Base-by-base conservation (phyloP, 2,888 invertebrate species). In the Cantharis lateralis region DNA sequence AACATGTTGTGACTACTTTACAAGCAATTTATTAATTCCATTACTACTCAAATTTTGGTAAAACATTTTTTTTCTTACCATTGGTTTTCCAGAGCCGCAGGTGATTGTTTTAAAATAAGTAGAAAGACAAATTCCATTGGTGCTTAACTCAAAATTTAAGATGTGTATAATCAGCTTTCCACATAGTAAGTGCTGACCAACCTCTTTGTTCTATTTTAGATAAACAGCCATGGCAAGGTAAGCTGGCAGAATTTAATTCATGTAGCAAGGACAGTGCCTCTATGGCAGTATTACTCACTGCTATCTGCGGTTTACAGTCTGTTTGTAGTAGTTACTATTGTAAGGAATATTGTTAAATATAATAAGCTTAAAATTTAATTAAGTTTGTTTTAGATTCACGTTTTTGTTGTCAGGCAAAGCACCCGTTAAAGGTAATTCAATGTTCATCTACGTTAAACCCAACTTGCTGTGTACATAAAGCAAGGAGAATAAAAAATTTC, bases 271-370 rank as follows among this genome's bases (percentile, higher is more conserved):
- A 72, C 18, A 68, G 69, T 24, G 63, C 74, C 71, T 77, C 71
- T 74, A 73, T 71, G 62, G 62, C n/a, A 71, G 70, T 72, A 62
- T 78, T 24, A 18, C 64, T 74, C 74, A 61, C 70, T 74, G 68
- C 76, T 78, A 78, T 78, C 78, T 78, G 78, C 71, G 78, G 78
- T 76, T 78, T 78, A 75, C 78, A 76, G 73, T 76, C 76, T 76
- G 76, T 78, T 74, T 76, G 78, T 71, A 74, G 70, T 73, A 76
- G 70, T 75, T 74, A 76, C 68, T 32, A 75, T 78, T 75, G 75
- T 78, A 48, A 66, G 72, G 48, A 76, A 73, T 71, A 63, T 73
- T 69, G 72, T 76, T 68, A 61, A 74, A 76, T 70, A 71, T 76
- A 78, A 76, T 78, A 76, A 78, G 76, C 78, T 76, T 71, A 68